Evolutionary conservation across 1,140 invertebrate species (phyloP), one percentile per base, ranked within the genome.

Genomic region (Trichonephila clavipes): DNA sequence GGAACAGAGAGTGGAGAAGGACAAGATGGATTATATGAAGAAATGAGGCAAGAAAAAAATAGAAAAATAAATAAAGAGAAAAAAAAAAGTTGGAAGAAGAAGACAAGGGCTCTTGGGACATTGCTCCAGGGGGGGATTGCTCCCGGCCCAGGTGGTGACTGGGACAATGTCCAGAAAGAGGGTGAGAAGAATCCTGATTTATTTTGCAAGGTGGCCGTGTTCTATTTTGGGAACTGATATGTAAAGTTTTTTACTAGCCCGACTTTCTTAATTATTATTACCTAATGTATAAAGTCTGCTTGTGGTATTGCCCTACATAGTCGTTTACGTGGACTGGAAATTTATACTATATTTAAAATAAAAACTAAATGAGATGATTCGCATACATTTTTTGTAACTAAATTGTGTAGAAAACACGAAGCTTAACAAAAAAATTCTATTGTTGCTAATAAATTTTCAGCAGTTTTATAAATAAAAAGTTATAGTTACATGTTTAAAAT

Each of bases 1-100:
- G 28, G 72, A 44, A 34, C 34, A 88, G 87, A 87, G 85, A 88
- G 62, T 16, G 61, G 34, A 62, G 28, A 16, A 44, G 19, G 34
- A 92, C 77, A 85, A 92, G 81, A 92, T 85, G 90, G 90, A 83
- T 85, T 81, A 92, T 64, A 92, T 19, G 90, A 85, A 91, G 59
- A 64, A 85, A 51, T 64, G 77, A 64, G 28, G 28, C 34, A 81
- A 62, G 77, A 19, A 92, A 83, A 34, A 66, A 40, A 66, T 59
- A 40, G 2, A 18, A 40, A 59, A 62, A 34, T 88, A 62, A 40
- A 40, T 62, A 62, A 61, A 64, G 61, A 40, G 28, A 12, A 19
- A 14, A 58, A 85, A 10, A 59, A 51, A 51, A 21, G 44, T 21
- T 10, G 16, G n/a, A 24, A 85, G 51, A 58, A 59, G 58, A 77